Base-by-base conservation (phyloP, 2,113 vertebrate species). In the Leucosticte australis region DNA sequence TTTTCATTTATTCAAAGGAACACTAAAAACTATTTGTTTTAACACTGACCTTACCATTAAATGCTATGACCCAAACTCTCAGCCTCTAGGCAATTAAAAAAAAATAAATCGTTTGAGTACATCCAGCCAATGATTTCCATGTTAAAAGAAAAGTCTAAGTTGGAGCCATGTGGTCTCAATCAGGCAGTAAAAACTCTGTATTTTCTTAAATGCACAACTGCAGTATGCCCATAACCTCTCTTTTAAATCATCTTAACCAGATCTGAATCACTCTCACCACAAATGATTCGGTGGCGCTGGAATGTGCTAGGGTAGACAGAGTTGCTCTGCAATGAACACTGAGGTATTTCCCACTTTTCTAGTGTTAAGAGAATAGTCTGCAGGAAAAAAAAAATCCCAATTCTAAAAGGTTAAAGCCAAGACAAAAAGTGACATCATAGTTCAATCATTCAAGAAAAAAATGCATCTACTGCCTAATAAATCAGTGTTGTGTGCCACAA, bases 151-250 rank as follows among this genome's bases (percentile, higher is more conserved):
- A 95, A 83, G 73, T 84, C 79, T 79, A 87, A 97, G 92, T 87
- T 98, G 96, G 97, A 98, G 97, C 97, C 98, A 98, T 98, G 97
- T 98, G 98, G 97, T 97, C 97, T 98, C 97, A 98, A 98, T 97
- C 97, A 98, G 92, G 96, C 95, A 98, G 96, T 97, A 95, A 97
- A 97, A 97, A 92, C 81, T 55, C 92, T 83, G 94, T 97, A 97
- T 98, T 98, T 98, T 98, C 97, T 97, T 97, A 98, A 98, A 97
- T 95, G 96, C 94, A 94, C 92, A 94, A 96, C 95, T 97, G 96
- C 96, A 97, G 76, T 94, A 96, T 97, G 96, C 97, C 97, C 97
- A 97, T 97, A 98, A 96, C 97, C 96, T 96, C 97, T 96, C 96
- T 97, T 98, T 97, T 97, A 98, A 98, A 97, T 97, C 97, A 97